A percentile compares a stretch with the other conserved stretches of the same genome.
Conservation (phyloP, 2,113 vertebrate genomes). For the rat (Rattus norvegicus) region GRCr8 NC_086033.1:76637001-76637500, state of each 20-base stretch:
- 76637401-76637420: background rate
- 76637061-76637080: constrained; percentile 90
- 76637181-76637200: constrained; percentile 90
- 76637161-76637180: constrained; percentile 91
- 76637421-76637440: background rate
- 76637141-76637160: constrained; percentile 92
- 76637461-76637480: background rate
- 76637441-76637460: background rate
- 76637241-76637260: constrained; percentile 86
- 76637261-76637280: constrained; percentile 79
- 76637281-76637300: constrained; percentile 80
- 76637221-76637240: constrained; percentile 89
- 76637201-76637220: constrained; percentile 90
- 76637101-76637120: constrained; percentile 86
- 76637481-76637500: background rate
- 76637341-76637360: constrained; percentile 28
- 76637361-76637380: background rate
- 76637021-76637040: constrained; percentile 70
- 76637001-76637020: constrained; percentile 62
- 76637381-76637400: background rate
- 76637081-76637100: constrained; percentile 89
- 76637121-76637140: constrained; percentile 85
- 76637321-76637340: constrained; percentile 70
- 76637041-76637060: constrained; percentile 59
- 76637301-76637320: constrained; percentile 66